Conservation (phyloP, 1,140 invertebrate species). For the Conus ventricosus region DNA sequence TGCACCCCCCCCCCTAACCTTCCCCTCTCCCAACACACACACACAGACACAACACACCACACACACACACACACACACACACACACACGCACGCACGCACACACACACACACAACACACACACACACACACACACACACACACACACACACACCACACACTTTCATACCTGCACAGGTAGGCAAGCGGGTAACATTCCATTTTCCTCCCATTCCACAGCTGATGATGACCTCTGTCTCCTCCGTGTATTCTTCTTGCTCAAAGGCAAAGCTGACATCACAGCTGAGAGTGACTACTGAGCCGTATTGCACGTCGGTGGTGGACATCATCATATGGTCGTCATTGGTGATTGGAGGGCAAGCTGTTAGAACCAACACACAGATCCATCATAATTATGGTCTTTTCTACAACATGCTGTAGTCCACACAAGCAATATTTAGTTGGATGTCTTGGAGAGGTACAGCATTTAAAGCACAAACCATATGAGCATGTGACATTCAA, state of each 20-base stretch:
- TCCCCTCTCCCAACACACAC: too few species aligned
- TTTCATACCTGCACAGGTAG: constrained; percentile 19
- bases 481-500: too few species aligned
- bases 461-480: too few species aligned
- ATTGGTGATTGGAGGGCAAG: constrained; percentile 20
- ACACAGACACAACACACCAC: too few species aligned
- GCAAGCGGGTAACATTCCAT: constrained; percentile 16
- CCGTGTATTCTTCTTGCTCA: constrained; percentile 21
- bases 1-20: too few species aligned
- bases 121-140: constrained; percentile 10
- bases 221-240: not conserved
- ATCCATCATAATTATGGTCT: too few species aligned
- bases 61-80: too few species aligned
- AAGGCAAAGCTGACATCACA: constrained; percentile 15
- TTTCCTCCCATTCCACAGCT: not conserved
- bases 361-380: not conserved
- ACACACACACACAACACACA: not conserved
- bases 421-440: too few species aligned
- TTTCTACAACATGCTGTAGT: too few species aligned
- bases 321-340: constrained; percentile 13
- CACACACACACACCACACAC: constrained; percentile 15
- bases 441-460: too few species aligned
- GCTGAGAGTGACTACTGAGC: not conserved
- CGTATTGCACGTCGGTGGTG: not conserved
- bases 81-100: too few species aligned